phyloP scores from a whole-genome alignment of 2,888 invertebrate species.

The Nomada fabriciana region DNA sequence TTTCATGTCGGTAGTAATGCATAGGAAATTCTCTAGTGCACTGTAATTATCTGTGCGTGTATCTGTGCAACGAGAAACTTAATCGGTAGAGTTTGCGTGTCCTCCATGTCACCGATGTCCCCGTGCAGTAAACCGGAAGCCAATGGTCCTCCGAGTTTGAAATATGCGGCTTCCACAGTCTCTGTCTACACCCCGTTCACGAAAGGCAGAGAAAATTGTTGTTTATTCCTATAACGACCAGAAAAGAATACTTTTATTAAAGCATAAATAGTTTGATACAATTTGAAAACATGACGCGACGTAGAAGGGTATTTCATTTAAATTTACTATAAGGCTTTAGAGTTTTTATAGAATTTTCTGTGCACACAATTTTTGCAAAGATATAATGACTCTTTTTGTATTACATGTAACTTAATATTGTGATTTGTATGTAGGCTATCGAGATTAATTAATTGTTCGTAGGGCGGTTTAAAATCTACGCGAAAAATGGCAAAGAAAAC shows the following conservation, averaged over 20 bases:
- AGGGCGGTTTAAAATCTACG: constrained; percentile 75
- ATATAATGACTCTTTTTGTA: neutral
- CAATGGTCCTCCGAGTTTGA: constrained; percentile 32
- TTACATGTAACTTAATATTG: neutral
- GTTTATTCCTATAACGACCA: neutral
- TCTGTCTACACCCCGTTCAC: constrained; percentile 14
- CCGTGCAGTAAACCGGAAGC: constrained; percentile 59
- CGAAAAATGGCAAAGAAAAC: constrained; percentile 90
- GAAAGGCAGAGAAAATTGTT: constrained; percentile 39
- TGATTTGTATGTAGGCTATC: neutral
- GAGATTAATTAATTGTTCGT: constrained; percentile 13
- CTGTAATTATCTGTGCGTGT: constrained; percentile 63
- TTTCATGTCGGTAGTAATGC: constrained; percentile 46
- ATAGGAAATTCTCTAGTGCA: constrained; percentile 39
- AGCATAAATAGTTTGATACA: neutral
- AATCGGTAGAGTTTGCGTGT: constrained; percentile 75
- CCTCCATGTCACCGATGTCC: constrained; percentile 78
- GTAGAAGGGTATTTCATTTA: constrained; percentile 71
- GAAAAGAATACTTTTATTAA: neutral
- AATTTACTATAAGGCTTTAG: no score
- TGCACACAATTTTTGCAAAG: no score
- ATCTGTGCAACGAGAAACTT: constrained; percentile 54
- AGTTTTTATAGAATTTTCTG: no score
- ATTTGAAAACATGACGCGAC: constrained; percentile 71
- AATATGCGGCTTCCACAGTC: constrained; percentile 57